These are phyloP conservation scores for Lasioglossum albipes DNA, from an alignment of 1,140 invertebrate species.

Conservation along the genomic window DNA sequence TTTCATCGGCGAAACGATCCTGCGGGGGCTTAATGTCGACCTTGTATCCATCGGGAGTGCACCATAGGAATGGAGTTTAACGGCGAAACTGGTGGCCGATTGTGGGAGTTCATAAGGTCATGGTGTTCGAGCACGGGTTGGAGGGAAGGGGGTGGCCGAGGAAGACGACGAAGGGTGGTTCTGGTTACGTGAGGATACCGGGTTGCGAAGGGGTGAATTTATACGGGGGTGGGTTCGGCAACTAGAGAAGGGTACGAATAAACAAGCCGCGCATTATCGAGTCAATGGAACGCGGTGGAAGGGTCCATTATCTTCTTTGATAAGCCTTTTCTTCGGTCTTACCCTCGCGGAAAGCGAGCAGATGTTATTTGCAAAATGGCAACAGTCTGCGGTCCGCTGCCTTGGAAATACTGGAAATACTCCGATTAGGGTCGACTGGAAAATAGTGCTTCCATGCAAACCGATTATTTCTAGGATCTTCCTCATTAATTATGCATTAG, in stretches of 20 bases:
- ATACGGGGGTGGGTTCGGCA: conserved; percentile 48
- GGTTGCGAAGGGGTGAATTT: conserved; percentile 64
- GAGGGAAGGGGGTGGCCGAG: background rate
- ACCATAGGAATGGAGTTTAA: conserved; percentile 33
- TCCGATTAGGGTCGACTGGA: too few species aligned
- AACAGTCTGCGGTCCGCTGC: background rate
- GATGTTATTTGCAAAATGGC: conserved; percentile 15
- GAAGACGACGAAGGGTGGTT: conserved; percentile 16
- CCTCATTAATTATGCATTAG: background rate
- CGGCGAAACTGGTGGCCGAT: conserved; percentile 25
- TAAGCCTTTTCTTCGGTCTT: conserved; percentile 30
- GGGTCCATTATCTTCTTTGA: conserved; percentile 52
- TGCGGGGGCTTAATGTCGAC: conserved; percentile 25
- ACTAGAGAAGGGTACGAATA: conserved; percentile 52
- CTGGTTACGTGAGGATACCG: conserved; percentile 1
- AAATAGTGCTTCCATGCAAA: conserved; percentile 1
- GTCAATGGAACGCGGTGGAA: conserved; percentile 25
- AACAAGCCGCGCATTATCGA: conserved; percentile 56
- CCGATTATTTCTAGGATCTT: conserved; percentile 9
- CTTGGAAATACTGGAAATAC: background rate
- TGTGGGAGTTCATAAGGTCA: conserved; percentile 49
- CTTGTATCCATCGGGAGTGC: background rate
- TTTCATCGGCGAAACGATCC: conserved; percentile 42
- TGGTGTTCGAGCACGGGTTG: conserved; percentile 12
- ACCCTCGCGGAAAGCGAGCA: background rate